These are phyloP conservation scores for Mungos mungo DNA, from an alignment of 2,113 vertebrate species.

Conservation along the genomic window DNA sequence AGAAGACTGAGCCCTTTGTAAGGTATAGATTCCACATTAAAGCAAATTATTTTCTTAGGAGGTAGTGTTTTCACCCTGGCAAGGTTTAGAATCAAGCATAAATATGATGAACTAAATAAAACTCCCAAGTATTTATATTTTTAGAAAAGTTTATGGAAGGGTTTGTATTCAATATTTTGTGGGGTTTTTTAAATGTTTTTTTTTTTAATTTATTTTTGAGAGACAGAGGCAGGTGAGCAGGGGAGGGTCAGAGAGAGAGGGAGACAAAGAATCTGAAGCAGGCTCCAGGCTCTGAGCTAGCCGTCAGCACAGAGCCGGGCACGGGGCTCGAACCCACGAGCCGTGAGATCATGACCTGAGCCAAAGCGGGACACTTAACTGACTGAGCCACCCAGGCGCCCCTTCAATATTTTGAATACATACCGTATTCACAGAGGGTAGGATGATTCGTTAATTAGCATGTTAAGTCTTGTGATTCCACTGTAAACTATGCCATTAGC, in stretches of 20 bases:
- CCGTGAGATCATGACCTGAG: too few relatives aligned
- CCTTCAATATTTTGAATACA: background rate
- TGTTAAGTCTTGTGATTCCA: background rate
- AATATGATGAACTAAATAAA: constrained; percentile 24
- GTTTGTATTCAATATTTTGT: background rate
- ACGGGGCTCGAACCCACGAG: too few relatives aligned
- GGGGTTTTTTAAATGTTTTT: too few relatives aligned
- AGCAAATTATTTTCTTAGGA: background rate
- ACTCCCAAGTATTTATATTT: background rate
- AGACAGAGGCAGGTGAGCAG: too few relatives aligned
- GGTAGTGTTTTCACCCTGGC: background rate
- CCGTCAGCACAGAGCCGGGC: too few relatives aligned
- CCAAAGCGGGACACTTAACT: too few relatives aligned
- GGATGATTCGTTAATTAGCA: background rate
- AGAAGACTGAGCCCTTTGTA: background rate
- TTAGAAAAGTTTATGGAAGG: background rate
- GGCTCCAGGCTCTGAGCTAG: too few relatives aligned
- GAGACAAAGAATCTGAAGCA: too few relatives aligned
- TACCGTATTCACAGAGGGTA: background rate
- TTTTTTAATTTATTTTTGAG: too few relatives aligned
- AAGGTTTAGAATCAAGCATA: background rate
- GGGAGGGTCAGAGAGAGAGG: too few relatives aligned
- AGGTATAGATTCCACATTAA: background rate
- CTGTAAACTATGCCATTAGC: background rate
- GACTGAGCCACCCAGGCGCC: too few relatives aligned